phyloP scores from a whole-genome alignment of 2,888 invertebrate species.

The Liodrosophila aerea region DNA sequence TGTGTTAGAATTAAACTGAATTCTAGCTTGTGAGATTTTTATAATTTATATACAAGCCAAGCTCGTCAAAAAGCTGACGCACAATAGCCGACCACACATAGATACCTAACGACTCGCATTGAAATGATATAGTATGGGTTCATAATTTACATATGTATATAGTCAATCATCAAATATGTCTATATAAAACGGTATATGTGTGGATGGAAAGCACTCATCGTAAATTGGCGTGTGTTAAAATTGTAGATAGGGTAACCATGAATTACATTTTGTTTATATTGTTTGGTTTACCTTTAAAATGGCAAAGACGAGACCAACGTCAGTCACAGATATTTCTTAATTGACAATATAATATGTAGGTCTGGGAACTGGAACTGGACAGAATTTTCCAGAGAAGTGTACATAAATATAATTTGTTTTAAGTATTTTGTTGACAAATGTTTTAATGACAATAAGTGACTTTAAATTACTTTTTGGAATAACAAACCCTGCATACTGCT shows the following conservation, averaged over 20 bases:
- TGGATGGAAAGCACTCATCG: slow-evolving; percentile 55
- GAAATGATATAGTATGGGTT: neutral
- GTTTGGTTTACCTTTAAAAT: slow-evolving; percentile 19
- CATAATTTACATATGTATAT: slow-evolving; percentile 4
- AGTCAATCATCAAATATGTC: neutral
- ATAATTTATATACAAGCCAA: slow-evolving; percentile 72
- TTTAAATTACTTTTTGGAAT: too few species aligned
- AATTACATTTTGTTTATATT: slow-evolving; percentile 49
- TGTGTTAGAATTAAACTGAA: slow-evolving; percentile 69
- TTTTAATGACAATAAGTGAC: too few species aligned
- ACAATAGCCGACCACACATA: slow-evolving; percentile 51
- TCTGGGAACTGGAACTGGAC: too few species aligned
- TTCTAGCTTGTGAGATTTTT: slow-evolving; percentile 55
- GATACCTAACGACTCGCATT: slow-evolving; percentile 9
- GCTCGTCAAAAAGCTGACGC: slow-evolving; percentile 34
- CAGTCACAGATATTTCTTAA: slow-evolving; percentile 18
- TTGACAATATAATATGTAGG: too few species aligned
- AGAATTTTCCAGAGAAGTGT: too few species aligned
- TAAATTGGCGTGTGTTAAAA: slow-evolving; percentile 47
- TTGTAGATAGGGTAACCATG: slow-evolving; percentile 33
- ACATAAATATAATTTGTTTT: too few species aligned
- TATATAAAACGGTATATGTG: slow-evolving; percentile 15
- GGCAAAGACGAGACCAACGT: slow-evolving; percentile 40
- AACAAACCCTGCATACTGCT: too few species aligned
- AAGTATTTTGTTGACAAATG: too few species aligned